Conservation (phyloP, 2,113 vertebrate species). For the Rattus norvegicus region DNA sequence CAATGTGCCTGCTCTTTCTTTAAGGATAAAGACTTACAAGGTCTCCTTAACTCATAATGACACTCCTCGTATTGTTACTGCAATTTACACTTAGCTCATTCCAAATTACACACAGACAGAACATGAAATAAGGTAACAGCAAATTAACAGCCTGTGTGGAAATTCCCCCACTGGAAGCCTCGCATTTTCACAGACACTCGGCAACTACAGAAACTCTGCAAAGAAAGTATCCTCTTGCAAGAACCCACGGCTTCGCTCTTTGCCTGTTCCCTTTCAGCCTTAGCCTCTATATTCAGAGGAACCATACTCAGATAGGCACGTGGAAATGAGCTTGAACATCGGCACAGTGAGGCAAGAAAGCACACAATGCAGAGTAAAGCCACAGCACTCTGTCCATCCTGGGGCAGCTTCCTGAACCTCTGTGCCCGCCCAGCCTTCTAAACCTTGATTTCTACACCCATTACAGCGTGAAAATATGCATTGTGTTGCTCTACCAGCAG, state of each 20-base stretch:
- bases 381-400: accelerated
- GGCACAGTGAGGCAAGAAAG: neutral
- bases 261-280: neutral
- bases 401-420: neutral
- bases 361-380: accelerated
- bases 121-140: neutral
- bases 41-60: neutral
- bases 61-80: neutral
- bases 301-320: neutral
- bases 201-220: neutral
- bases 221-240: neutral
- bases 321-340: neutral
- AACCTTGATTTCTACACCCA: neutral
- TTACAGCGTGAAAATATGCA: accelerated
- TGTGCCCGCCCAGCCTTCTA: neutral
- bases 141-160: no score
- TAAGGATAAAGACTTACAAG: neutral
- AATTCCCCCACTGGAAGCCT: neutral
- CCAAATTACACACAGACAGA: neutral
- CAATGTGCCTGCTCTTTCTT: neutral
- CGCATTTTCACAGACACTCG: neutral
- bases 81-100: neutral
- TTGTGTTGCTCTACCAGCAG: neutral
- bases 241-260: neutral
- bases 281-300: neutral